Conservation (phyloP, 2,888 invertebrate species). For the Cosmorhoe ocellata region DNA sequence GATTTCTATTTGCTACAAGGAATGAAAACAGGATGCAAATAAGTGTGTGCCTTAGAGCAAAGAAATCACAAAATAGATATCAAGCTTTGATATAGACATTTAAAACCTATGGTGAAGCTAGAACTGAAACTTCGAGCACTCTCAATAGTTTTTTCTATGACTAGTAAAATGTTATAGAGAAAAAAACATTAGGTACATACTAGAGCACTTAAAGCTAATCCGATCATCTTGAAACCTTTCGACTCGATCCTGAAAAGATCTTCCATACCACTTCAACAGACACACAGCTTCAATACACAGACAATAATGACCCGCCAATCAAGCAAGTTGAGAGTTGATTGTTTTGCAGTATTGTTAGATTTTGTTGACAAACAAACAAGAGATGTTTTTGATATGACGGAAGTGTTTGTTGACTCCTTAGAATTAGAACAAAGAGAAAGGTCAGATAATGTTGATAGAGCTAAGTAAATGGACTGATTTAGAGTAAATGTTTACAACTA, state of each 20-base stretch:
- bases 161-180: slow-evolving; percentile 25
- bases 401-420: background rate
- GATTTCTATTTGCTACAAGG: too few relatives aligned
- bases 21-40: too few relatives aligned
- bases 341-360: slow-evolving; percentile 13
- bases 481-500: too few relatives aligned
- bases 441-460: too few relatives aligned
- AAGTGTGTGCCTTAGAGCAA: too few relatives aligned
- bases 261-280: slow-evolving; percentile 41
- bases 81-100: too few relatives aligned
- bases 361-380: slow-evolving; percentile 20
- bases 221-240: slow-evolving; percentile 44
- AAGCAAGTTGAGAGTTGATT: slow-evolving; percentile 12
- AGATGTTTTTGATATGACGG: slow-evolving; percentile 1
- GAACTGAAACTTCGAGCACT: too few relatives aligned
- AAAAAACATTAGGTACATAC: slow-evolving; percentile 33
- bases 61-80: too few relatives aligned
- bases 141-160: too few relatives aligned
- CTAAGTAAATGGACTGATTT: too few relatives aligned
- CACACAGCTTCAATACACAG: slow-evolving; percentile 29
- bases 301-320: slow-evolving; percentile 12
- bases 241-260: slow-evolving; percentile 34
- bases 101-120: too few relatives aligned
- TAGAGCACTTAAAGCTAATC: slow-evolving; percentile 47
- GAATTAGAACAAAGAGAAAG: too few relatives aligned